Percentiles rank a stretch among this genome's conserved stretches.
phyloP scores from a whole-genome alignment of 2,797 vertebrate genomes.

The Forpus xanthops region DNA sequence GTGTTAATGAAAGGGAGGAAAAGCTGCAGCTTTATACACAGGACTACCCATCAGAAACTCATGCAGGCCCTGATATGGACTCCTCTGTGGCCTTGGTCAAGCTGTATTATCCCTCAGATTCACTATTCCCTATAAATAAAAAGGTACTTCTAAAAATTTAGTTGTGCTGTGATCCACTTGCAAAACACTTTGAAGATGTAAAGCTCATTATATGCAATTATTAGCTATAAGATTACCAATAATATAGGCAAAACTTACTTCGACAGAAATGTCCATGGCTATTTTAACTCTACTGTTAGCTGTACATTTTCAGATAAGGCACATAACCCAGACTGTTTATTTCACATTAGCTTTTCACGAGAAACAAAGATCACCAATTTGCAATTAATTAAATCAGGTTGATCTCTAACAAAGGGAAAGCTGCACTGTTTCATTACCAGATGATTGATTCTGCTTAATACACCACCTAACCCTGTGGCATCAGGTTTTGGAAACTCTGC shows the following conservation, averaged over 20 bases:
- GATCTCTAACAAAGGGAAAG: background rate
- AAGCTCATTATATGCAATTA: background rate
- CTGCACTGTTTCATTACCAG: background rate
- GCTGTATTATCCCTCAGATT: background rate
- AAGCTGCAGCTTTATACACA: slow-evolving; percentile 13
- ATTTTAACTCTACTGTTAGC: background rate
- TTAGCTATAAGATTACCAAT: background rate
- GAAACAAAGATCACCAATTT: background rate
- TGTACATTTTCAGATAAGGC: background rate
- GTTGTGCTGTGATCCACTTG: slow-evolving; percentile 49
- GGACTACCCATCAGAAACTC: slow-evolving; percentile 11
- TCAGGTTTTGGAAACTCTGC: background rate
- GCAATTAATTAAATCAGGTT: background rate
- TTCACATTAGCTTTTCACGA: background rate
- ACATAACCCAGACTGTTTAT: background rate
- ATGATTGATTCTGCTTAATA: background rate
- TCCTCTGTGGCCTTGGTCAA: slow-evolving; percentile 70
- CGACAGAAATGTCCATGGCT: background rate
- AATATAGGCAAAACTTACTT: background rate
- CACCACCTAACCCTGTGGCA: background rate
- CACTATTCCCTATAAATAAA: slow-evolving; percentile 6
- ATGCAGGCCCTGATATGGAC: slow-evolving; percentile 34
- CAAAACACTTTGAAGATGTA: slow-evolving; percentile 44
- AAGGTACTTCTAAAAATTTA: slow-evolving; percentile 40
- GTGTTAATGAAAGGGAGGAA: background rate